Evolutionary conservation across 2,113 vertebrate species (phyloP).

Genomic region (Eleginops maclovinus): DNA sequence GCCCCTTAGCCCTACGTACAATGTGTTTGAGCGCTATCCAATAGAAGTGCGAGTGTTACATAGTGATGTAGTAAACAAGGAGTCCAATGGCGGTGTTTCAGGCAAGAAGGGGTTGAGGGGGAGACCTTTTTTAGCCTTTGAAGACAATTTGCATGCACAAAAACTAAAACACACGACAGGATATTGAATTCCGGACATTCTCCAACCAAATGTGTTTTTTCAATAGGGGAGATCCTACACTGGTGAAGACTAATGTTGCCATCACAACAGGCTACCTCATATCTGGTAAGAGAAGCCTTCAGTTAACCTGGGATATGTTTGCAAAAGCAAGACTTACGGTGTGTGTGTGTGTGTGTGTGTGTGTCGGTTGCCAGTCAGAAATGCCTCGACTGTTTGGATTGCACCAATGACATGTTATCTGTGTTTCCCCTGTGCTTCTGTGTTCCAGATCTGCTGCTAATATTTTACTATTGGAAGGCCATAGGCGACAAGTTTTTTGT

Average conservation of each 20-base stretch:
- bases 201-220: constrained; percentile 50
- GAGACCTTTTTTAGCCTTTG: too few relatives aligned
- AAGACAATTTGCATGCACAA: background rate
- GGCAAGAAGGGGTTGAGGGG: too few relatives aligned
- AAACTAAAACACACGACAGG: too few relatives aligned
- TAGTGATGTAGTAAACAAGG: too few relatives aligned
- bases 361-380: background rate
- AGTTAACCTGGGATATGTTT: background rate
- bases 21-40: too few relatives aligned
- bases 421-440: constrained; percentile 60
- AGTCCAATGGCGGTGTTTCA: too few relatives aligned
- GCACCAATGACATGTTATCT: background rate
- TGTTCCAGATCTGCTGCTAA: constrained; percentile 94
- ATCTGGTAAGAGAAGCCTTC: constrained; percentile 88
- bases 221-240: constrained; percentile 91
- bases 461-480: constrained; percentile 96
- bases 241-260: constrained; percentile 93
- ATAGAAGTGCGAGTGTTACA: too few relatives aligned
- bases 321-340: background rate
- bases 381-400: constrained; percentile 1
- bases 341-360: background rate
- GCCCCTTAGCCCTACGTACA: too few relatives aligned
- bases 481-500: constrained; percentile 97
- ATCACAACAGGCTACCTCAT: constrained; percentile 98
- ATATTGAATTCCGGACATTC: too few relatives aligned